A percentile compares a stretch with the other conserved stretches of the same genome.
These are phyloP conservation scores for Matsumyia berberina DNA, from an alignment of 2,888 invertebrate species.

Conservation along the genomic window DNA sequence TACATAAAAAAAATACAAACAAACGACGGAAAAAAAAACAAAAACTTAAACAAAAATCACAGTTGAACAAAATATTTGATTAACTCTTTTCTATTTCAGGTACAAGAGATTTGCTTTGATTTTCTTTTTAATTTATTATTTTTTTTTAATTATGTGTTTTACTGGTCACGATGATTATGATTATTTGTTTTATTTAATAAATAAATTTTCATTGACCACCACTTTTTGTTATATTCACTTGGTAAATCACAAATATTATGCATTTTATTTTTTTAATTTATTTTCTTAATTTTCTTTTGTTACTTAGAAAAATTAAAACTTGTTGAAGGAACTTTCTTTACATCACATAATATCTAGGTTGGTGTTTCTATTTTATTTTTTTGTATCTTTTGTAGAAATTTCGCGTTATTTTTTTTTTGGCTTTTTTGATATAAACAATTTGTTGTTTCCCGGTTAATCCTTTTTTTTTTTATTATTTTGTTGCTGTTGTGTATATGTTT, in stretches of 20 bases:
- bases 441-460: conserved; percentile 70
- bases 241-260: conserved; percentile 64
- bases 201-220: conserved; percentile 55
- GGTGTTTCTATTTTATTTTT: too few species aligned
- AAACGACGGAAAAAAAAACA: conserved; percentile 25
- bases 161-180: conserved; percentile 40
- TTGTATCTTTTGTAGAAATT: conserved; percentile 60
- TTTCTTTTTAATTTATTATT: conserved; percentile 17
- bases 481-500: conserved; percentile 50
- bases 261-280: conserved; percentile 78
- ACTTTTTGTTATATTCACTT: conserved; percentile 71
- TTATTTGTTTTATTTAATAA: conserved; percentile 46
- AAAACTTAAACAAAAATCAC: conserved; percentile 74
- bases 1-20: conserved; percentile 34
- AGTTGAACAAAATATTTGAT: conserved; percentile 63
- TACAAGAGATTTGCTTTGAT: conserved; percentile 50
- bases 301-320: conserved; percentile 78
- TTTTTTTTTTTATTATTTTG: conserved; percentile 61
- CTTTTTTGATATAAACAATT: conserved; percentile 64
- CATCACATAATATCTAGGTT: conserved; percentile 79
- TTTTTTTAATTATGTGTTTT: conserved; percentile 40
- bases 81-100: conserved; percentile 66
- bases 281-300: conserved; percentile 55
- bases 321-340: conserved; percentile 77
- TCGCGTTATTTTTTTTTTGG: conserved; percentile 60